Evolutionary conservation across 2,888 invertebrate species (phyloP), one percentile per base, ranked within the genome.

Genomic region (Drosophila tanythrix): DNA sequence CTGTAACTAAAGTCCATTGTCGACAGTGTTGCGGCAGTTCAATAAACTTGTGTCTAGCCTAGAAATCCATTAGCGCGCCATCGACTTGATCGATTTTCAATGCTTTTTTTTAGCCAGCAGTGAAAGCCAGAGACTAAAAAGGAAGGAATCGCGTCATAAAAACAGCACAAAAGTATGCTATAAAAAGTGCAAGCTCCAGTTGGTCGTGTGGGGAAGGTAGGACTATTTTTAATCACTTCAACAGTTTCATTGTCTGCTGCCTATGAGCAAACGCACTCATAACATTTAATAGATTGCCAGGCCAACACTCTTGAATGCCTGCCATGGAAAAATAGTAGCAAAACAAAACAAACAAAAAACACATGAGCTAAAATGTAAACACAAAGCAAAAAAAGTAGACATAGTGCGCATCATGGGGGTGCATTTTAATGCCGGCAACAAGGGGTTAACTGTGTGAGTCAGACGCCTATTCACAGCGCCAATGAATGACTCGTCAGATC

Each of bases 171-270:
- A 79, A 81, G 61, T 63, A 64, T 62, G 63, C 56, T 46, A 65
- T 57, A 79, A 79, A 81, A 76, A 81, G 53, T 62, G 53, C 51
- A 59, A 35, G 50, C 40, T 21, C 1, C n/a, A 35, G 7, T 21
- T 21, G 7, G 36, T 15, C 18, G 18, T 18, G 5, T 15, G 50
- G 35, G n/a, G 5, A 31, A 74, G 10, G 51, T 59, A 61, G 38
- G 57, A 88, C 88, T 83, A 81, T 81, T 89, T 87, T 88, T 88
- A 89, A 88, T 89, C 90, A 88, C 89, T 88, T 88, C 78, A 89
- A 81, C 78, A 81, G 83, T 85, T 89, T 87, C 81, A 88, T 89
- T 89, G 83, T 85, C 76, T 79, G 61, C 73, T 52, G 74, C 51
- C 85, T 76, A 72, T 63, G 74, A 84, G 80, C 59, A 74, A 76